Conservation (phyloP, 2,888 invertebrate species). For the Strigamia crassipes region DNA sequence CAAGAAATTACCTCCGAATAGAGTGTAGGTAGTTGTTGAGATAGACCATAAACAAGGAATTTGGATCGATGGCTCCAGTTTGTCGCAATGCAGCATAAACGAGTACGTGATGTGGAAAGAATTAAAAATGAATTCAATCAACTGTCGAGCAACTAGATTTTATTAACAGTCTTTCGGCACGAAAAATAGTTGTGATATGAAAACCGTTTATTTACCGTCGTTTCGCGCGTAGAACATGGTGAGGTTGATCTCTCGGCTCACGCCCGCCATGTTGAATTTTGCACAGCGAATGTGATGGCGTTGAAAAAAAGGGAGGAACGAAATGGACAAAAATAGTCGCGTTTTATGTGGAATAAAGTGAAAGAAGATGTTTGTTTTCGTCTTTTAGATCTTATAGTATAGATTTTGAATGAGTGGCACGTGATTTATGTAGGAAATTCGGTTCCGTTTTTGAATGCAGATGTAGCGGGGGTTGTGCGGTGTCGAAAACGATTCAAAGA, state of each 20-base stretch:
- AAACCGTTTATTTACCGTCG: slow-evolving; percentile 24
- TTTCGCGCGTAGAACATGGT: not conserved
- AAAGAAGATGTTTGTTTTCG: slow-evolving; percentile 10
- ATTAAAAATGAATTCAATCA: slow-evolving; percentile 16
- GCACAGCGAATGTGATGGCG: not conserved
- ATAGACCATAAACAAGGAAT: slow-evolving; percentile 40
- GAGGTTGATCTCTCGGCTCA: not conserved
- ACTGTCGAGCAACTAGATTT: not conserved
- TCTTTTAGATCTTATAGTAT: not conserved
- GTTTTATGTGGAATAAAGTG: not conserved
- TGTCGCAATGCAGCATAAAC: slow-evolving; percentile 36
- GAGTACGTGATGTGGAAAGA: not conserved
- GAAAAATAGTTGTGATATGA: not conserved
- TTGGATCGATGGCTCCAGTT: slow-evolving; percentile 30
- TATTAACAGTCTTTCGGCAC: not conserved
- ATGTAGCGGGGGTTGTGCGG: slow-evolving; percentile 29
- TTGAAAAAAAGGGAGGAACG: not conserved
- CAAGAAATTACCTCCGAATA: slow-evolving; percentile 42
- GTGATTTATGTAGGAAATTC: not conserved
- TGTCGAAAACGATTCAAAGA: slow-evolving; percentile 37
- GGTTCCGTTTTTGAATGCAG: slow-evolving; percentile 13
- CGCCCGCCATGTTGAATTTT: slow-evolving; percentile 39
- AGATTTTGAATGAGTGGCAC: slow-evolving; percentile 6
- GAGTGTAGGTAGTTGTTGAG: slow-evolving; percentile 42
- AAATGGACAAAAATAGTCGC: not conserved